These are phyloP conservation scores for Whitmania pigra DNA, from an alignment of 1,140 invertebrate species.

Conservation along the genomic window DNA sequence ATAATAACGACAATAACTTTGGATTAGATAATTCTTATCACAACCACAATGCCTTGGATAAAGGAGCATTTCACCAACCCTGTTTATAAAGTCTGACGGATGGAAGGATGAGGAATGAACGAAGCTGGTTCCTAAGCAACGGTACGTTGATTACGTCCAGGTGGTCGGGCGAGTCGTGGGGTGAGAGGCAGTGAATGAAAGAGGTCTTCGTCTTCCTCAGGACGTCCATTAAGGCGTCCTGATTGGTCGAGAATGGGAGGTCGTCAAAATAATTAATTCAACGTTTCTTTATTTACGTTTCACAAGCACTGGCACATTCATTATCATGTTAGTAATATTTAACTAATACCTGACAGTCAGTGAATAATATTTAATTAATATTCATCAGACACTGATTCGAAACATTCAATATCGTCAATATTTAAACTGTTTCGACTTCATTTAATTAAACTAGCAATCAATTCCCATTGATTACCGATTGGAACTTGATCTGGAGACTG, in stretches of 20 bases:
- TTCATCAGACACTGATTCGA: too few relatives aligned
- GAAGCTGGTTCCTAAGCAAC: slow-evolving; percentile 68
- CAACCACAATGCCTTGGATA: background rate
- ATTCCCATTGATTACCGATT: slow-evolving; percentile 44
- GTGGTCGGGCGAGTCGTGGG: slow-evolving; percentile 51
- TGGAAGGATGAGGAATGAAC: slow-evolving; percentile 76
- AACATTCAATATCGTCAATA: too few relatives aligned
- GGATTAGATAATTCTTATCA: slow-evolving; percentile 5
- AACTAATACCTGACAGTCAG: too few relatives aligned
- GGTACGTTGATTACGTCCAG: slow-evolving; percentile 67
- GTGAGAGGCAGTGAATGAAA: slow-evolving; percentile 77
- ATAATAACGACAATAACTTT: background rate
- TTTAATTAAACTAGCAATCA: too few relatives aligned
- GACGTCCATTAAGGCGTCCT: slow-evolving; percentile 77
- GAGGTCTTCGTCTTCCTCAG: slow-evolving; percentile 63
- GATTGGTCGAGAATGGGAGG: slow-evolving; percentile 26
- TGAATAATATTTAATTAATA: too few relatives aligned
- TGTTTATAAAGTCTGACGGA: slow-evolving; percentile 76
- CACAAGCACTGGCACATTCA: too few relatives aligned
- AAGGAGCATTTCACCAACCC: slow-evolving; percentile 41
- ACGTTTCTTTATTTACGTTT: background rate
- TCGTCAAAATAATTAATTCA: background rate
- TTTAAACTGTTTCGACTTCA: too few relatives aligned
- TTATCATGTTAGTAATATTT: too few relatives aligned
- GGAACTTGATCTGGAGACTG: slow-evolving; percentile 79